A percentile compares a stretch with the other conserved stretches of the same genome.
Evolutionary conservation across 2,113 vertebrate species (phyloP).

Genomic region (Ameiurus melas): DNA sequence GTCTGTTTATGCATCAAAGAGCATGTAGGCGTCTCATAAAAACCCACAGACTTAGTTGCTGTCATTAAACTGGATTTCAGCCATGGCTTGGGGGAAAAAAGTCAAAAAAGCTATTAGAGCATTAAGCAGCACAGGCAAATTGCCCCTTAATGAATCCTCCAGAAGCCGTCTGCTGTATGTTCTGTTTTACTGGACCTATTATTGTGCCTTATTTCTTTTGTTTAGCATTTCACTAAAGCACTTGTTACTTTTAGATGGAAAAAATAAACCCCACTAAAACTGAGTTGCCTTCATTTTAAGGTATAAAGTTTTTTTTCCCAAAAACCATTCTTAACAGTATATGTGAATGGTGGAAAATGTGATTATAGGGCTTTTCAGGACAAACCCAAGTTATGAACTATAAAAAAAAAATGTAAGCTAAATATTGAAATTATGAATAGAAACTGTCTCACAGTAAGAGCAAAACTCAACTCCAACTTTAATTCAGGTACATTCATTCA

Average conservation of each 20-base stretch:
- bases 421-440: background rate
- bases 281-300: background rate
- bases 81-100: conserved; percentile 21
- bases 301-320: background rate
- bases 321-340: background rate
- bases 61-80: conserved; percentile 57
- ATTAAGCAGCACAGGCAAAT: conserved; percentile 50
- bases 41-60: conserved; percentile 46
- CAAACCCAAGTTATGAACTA: background rate
- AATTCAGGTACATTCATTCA: background rate
- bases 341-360: background rate
- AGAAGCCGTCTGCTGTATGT: conserved; percentile 42
- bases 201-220: conserved; percentile 25
- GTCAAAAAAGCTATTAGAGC: conserved; percentile 52
- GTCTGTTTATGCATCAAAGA: conserved; percentile 56
- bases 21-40: conserved; percentile 53
- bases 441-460: background rate
- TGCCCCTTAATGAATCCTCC: conserved; percentile 51
- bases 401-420: no score
- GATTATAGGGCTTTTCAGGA: conserved; percentile 17
- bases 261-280: background rate
- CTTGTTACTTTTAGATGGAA: conserved; percentile 16
- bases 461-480: background rate
- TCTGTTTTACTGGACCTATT: conserved; percentile 19
- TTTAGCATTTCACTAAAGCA: conserved; percentile 25